Evolutionary conservation across 2,888 invertebrate species (phyloP).

Genomic region (Onthophagus sagittarius): DNA sequence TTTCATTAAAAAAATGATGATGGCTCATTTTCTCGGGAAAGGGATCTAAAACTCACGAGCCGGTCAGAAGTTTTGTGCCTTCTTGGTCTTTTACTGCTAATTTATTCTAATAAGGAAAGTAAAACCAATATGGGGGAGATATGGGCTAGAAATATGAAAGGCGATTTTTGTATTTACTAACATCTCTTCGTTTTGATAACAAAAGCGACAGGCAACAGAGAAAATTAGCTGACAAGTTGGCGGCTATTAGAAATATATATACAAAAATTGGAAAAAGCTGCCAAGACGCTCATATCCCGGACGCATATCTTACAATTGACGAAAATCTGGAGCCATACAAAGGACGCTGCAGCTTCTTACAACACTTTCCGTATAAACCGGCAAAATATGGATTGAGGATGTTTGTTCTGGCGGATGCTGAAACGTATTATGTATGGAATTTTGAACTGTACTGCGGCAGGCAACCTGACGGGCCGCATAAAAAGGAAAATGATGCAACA

Average conservation of each 20-base stretch:
- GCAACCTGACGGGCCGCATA: conserved; percentile 14
- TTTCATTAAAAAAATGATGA: background rate
- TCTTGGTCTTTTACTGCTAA: background rate
- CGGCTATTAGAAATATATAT: no score
- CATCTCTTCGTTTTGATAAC: conserved; percentile 30
- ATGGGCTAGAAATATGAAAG: background rate
- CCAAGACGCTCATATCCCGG: conserved; percentile 5
- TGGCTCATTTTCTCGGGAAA: no score
- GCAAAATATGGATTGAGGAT: no score
- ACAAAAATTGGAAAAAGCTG: conserved; percentile 6
- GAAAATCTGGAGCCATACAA: conserved; percentile 10
- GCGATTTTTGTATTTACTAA: conserved; percentile 27
- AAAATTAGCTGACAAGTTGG: no score
- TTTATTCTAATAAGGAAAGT: no score
- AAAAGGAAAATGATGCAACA: background rate
- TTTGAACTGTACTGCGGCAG: conserved; percentile 15
- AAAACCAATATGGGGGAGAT: no score
- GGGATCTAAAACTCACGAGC: no score
- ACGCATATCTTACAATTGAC: conserved; percentile 3
- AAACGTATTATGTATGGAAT: conserved; percentile 5
- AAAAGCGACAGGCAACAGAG: conserved; percentile 18
- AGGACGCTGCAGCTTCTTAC: background rate
- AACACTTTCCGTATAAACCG: conserved; percentile 16
- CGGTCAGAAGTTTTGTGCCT: background rate
- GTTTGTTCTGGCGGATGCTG: no score